Base-by-base conservation (phyloP, 2,888 invertebrate species). In the Piscicola geometra region DNA sequence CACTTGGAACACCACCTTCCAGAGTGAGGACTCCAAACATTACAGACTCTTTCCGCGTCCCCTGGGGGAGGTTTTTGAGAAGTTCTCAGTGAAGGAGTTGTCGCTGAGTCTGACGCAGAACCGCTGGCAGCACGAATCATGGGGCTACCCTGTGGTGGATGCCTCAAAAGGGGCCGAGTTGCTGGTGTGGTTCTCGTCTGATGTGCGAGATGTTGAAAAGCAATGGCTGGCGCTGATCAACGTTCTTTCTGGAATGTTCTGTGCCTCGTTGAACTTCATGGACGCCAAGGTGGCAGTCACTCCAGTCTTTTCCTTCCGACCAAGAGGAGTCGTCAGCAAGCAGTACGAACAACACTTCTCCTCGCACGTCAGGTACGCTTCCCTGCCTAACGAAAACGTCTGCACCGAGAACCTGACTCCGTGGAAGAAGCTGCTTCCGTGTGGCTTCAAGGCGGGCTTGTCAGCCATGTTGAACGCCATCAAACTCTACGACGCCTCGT, bases 321-420 rank as follows among this genome's bases (percentile, higher is more conserved):
- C 94, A 0, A 88, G 87, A 77, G 92, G 93, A 60, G 89, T 90
- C 64, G 86, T 88, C 12, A 81, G 84, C 85, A 89, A 83, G 85
- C 88, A 82, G 86, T 88, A 80, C 87, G 88, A 82, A 25, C 79
- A 80, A 47, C 78, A 81, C 36, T 81, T 81, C 36, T 35, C 71
- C 12, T 71, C 77, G 33, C 33, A 76, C 35, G 66, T 85, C 30
- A 79, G 86, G 52, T 97, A 96, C 87, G 91, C 96, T 0, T 90
- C 93, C n/a, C 85, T 99, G 78, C 95, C 98, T 0, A 89, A 93
- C 79, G 99, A 99, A 88, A 93, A 94, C 81, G 94, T 97, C 1
- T 99, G 99, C 84, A 99, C 98, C 0, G 99, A 99, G 87, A 99
- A 99, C 87, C 87, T 99, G 81, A 98, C 99, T 21, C 98, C 99